Evolutionary conservation across 2,888 invertebrate genomes (phyloP).

Genomic region (Agriopis aurantiaria): DNA sequence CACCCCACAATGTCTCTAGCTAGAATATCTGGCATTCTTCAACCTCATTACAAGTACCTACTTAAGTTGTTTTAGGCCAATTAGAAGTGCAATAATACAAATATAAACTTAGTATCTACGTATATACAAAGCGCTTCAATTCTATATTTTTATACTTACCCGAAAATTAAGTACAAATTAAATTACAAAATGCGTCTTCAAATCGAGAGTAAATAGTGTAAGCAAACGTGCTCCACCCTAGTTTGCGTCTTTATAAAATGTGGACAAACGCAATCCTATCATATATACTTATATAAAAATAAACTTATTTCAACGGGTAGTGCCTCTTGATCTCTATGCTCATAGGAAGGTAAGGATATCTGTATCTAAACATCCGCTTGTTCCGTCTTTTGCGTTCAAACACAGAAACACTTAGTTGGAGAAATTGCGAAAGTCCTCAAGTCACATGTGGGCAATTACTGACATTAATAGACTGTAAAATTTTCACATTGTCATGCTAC

Average conservation of each 20-base stretch:
- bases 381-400: conserved; percentile 30
- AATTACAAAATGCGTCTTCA: too few relatives aligned
- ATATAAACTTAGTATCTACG: too few relatives aligned
- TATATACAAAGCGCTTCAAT: too few relatives aligned
- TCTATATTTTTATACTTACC: too few relatives aligned
- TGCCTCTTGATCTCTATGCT: neutral
- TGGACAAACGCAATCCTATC: too few relatives aligned
- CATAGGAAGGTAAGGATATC: neutral
- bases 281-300: neutral
- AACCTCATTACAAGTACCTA: neutral
- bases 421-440: conserved; percentile 50
- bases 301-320: neutral
- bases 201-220: too few relatives aligned
- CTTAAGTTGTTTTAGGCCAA: neutral
- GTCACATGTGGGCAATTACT: conserved; percentile 65
- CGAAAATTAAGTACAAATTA: too few relatives aligned
- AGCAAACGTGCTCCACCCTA: too few relatives aligned
- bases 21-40: neutral
- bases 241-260: too few relatives aligned
- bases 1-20: too few relatives aligned
- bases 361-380: conserved; percentile 14
- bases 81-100: neutral
- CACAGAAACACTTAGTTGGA: conserved; percentile 36
- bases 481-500: conserved; percentile 61
- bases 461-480: conserved; percentile 77